phyloP scores from a whole-genome alignment of 1,140 invertebrate genomes.

The Berghia stephanieae region DNA sequence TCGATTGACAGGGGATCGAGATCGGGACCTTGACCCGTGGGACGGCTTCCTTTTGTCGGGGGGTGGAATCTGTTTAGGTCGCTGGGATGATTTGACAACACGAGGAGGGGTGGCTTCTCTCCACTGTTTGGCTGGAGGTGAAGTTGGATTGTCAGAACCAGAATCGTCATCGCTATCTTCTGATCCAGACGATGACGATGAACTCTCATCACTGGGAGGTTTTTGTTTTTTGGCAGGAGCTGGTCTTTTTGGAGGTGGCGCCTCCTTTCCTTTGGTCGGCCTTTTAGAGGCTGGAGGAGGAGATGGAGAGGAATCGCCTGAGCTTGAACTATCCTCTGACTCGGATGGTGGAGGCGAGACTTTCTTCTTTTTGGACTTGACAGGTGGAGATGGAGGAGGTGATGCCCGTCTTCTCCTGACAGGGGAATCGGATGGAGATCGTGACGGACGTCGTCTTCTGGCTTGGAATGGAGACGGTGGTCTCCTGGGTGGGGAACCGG shows the following conservation, averaged over 20 bases:
- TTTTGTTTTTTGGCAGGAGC: background rate
- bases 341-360: conserved; percentile 1
- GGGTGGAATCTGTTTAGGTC: too few species aligned
- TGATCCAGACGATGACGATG: background rate
- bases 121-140: background rate
- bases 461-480: too few species aligned
- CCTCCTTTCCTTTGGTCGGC: background rate
- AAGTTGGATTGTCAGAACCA: background rate
- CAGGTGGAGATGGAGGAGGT: conserved; percentile 15
- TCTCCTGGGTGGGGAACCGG: background rate
- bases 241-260: conserved; percentile 14
- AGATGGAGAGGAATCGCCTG: conserved; percentile 17
- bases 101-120: background rate
- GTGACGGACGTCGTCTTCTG: background rate
- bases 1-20: too few species aligned
- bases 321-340: conserved; percentile 27
- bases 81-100: too few species aligned
- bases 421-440: conserved; percentile 14
- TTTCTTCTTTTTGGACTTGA: conserved; percentile 14
- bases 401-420: conserved; percentile 20
- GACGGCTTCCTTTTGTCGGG: too few species aligned
- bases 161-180: background rate
- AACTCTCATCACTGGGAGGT: background rate
- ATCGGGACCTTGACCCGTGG: too few species aligned
- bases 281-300: too few species aligned